Base-by-base conservation (phyloP, 2,888 invertebrate species). In the Cosmia trapezina region DNA sequence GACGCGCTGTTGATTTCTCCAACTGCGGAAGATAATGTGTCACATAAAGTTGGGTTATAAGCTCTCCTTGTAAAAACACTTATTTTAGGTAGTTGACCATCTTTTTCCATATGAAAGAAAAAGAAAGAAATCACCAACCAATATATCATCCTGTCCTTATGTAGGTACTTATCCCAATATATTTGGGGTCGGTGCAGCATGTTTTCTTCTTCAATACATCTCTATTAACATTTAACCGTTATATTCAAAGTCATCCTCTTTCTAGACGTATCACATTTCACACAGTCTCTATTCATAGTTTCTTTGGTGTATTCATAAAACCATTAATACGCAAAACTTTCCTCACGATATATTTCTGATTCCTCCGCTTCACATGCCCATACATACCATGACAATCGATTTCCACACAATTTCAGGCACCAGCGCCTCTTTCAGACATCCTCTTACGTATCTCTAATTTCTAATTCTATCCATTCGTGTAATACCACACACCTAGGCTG, bases 1-100 rank as follows among this genome's bases (percentile, higher is more conserved):
- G 96, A 54, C 96, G 97, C 81, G 97, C 97, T 78, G 97, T 97
- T 7, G 97, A 97, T 89, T 97, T 97, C 79, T 96, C 96, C 86
- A 97, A 89, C 97, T 97, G 92, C 5, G 37, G 37, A 37, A 37
- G 37, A 37, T 37, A 6, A 4, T 37, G 37, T 37, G 37, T 37
- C 6, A 37, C 37, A 5, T 6, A 37, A 37, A 37, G 37, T 37
- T 5, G 37, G 6, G 37, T 5, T 37, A 33, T 33, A 6, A 17
- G 17, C 11, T 41, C 2, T n/a, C 8, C 8, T 37, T 14, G 12
- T 37, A n/a, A 37, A 37, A 12, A 37, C n/a, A 59, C 7, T 22
- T 53, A 53, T 22, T 53, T 22, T 12, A 22, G 22, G 6, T 22
- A 22, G 53, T 12, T 22, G 12, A 6, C 22, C 53, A 22, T 12